Conservation (phyloP, 2,797 vertebrate genomes). For the Arctocebus calabarensis region DNA sequence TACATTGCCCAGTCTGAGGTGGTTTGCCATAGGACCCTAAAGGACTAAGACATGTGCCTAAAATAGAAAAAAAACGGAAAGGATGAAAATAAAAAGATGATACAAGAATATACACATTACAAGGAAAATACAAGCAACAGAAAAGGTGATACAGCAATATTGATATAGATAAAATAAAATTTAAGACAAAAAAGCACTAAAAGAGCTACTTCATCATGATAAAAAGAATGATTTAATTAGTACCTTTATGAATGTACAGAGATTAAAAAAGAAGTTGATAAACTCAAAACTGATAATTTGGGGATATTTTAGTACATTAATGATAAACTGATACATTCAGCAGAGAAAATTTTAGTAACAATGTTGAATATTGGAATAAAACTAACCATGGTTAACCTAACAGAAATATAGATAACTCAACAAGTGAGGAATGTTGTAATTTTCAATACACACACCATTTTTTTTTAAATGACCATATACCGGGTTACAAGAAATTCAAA, state of each 20-base stretch:
- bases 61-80: background rate
- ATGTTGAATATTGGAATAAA: background rate
- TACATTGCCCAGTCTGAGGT: background rate
- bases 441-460: background rate
- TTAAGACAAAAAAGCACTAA: conserved; percentile 38
- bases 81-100: conserved; percentile 27
- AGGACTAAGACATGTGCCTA: background rate
- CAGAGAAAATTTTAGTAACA: background rate
- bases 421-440: background rate
- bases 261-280: conserved; percentile 51
- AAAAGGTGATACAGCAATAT: background rate
- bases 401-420: background rate
- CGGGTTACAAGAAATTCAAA: conserved; percentile 16
- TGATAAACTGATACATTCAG: background rate
- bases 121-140: conserved; percentile 2
- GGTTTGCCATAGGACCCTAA: background rate
- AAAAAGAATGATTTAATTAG: background rate
- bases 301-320: background rate
- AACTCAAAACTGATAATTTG: conserved; percentile 13
- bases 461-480: background rate
- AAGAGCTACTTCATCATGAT: background rate
- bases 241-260: background rate
- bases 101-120: background rate
- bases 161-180: conserved; percentile 14
- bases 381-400: background rate